These are phyloP conservation scores for Poeciliopsis infans DNA, from an alignment of 2,797 vertebrate species.

Conservation along the genomic window DNA sequence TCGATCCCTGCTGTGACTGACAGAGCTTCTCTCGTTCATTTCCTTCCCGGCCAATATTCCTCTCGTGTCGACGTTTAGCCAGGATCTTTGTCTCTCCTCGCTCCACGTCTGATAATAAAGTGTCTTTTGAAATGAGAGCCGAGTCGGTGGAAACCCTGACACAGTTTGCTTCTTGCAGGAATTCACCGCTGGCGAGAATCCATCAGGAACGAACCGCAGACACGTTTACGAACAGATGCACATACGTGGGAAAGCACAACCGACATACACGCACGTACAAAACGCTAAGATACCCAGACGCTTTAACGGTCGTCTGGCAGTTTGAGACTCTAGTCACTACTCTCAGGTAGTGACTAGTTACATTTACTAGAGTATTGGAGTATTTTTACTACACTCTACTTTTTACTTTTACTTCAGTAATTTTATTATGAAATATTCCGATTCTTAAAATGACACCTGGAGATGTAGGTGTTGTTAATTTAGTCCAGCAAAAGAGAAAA, in stretches of 20 bases:
- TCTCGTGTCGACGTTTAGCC: conserved; percentile 48
- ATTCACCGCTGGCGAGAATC: conserved; percentile 40
- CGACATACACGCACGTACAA: conserved; percentile 15
- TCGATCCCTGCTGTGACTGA: conserved; percentile 66
- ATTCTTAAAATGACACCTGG: no score
- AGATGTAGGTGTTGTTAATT: no score
- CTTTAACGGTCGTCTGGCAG: conserved; percentile 13
- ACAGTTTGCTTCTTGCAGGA: conserved; percentile 46
- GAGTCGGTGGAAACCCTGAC: conserved; percentile 53
- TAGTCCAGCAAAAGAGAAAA: no score
- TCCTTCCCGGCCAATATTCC: conserved; percentile 51
- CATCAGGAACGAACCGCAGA: conserved; percentile 36
- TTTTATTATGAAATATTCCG: no score
- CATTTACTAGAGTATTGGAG: no score
- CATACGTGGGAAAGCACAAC: conserved; percentile 32
- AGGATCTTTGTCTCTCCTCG: conserved; percentile 59
- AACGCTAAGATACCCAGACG: conserved; percentile 9
- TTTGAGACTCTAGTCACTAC: conserved; percentile 38
- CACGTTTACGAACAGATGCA: conserved; percentile 29
- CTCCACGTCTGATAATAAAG: conserved; percentile 58
- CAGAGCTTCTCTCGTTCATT: conserved; percentile 43
- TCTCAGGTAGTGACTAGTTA: no score
- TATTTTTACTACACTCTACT: no score
- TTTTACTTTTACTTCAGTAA: no score
- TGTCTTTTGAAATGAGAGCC: conserved; percentile 63